Conservation (phyloP, 2,113 vertebrate genomes). For the Pantherophis guttatus region DNA sequence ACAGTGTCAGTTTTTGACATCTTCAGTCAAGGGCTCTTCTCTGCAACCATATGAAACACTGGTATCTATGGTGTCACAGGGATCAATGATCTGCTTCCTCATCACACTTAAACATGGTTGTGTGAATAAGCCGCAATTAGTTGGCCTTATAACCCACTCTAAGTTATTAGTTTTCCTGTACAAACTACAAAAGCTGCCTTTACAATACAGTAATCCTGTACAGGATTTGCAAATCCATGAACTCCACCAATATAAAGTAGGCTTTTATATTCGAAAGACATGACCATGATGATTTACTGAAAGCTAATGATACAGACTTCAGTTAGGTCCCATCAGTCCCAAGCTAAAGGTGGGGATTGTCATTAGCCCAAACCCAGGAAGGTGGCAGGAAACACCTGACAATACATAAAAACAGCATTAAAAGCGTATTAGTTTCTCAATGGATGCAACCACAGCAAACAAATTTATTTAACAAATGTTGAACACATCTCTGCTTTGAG, state of each 20-base stretch:
- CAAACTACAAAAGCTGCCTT: background rate
- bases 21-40: background rate
- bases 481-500: background rate
- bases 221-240: background rate
- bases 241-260: background rate
- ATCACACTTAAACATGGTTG: background rate
- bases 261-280: background rate
- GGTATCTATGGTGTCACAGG: background rate
- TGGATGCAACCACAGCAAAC: no score
- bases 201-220: background rate
- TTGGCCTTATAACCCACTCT: background rate
- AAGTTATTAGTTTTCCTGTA: background rate
- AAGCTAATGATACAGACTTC: background rate
- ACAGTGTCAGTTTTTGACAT: background rate
- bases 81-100: background rate
- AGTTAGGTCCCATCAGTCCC: background rate
- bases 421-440: background rate
- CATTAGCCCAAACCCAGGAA: background rate
- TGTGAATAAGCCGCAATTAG: background rate
- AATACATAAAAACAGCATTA: background rate
- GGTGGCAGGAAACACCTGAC: background rate
- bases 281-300: background rate
- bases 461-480: background rate
- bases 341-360: background rate
- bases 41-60: background rate